Base-by-base conservation (phyloP, 2,797 vertebrate genomes). In the Arnoldichthys spilopterus region DNA sequence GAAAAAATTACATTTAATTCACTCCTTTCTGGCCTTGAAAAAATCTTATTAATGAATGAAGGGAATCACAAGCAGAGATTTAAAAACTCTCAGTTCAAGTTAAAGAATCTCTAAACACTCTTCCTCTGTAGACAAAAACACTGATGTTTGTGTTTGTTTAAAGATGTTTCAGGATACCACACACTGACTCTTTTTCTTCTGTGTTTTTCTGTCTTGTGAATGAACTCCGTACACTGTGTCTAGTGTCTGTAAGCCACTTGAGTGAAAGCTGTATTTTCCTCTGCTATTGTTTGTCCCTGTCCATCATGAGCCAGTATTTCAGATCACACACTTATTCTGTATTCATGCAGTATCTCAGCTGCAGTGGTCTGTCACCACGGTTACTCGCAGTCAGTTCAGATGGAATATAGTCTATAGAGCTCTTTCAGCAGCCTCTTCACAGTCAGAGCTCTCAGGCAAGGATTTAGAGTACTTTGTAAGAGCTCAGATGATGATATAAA, bases 11-110 rank as follows among this genome's bases (percentile, higher is more conserved):
- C 6, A 18, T 9, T 6, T 59, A 6, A 20, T 51, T 56, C 4
- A 32, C 4, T 77, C 49, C 24, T 40, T 56, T 58, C 58, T 37
- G 67, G 69, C 18, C 32, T 75, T 62, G 40, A 77, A 64, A 13
- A 40, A 4, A 22, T 58, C 59, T 74, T 59, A 78, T 72, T 75
- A 68, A 78, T 83, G 22, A 32, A 64, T 64, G 11, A 75, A 34
- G 32, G 20, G 61, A 71, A 69, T 26, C 47, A 72, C 76, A 59
- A 47, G 67, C 51, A 66, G 72, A 70, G 58, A 76, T 79, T 56
- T 40, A 11, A 11, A 40, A n/a, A n/a, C n/a, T n/a, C n/a, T 40
- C 12, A 8, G 37, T 70, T 68, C 37, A 56, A 62, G 47, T 69
- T 45, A 13, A 6, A 58, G 56, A 45, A 58, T 24, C 56, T 73